phyloP scores from a whole-genome alignment of 2,888 invertebrate species.

The Nipponacmea schrenckii region DNA sequence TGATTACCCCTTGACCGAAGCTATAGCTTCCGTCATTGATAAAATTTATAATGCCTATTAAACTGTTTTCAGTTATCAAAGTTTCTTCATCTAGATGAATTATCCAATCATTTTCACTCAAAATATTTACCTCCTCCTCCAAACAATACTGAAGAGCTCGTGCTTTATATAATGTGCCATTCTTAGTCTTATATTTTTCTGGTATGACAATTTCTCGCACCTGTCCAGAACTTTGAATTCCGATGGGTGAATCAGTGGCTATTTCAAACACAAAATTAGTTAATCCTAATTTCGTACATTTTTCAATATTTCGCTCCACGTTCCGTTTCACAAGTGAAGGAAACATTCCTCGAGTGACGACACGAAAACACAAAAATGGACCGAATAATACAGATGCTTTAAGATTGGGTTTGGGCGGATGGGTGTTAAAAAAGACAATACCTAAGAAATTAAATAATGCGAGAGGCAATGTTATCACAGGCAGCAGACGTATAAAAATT shows the following conservation, averaged over 20 bases:
- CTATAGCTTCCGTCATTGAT: conserved; percentile 47
- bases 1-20: conserved; percentile 56
- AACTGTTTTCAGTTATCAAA: conserved; percentile 50
- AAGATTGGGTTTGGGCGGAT: conserved; percentile 48
- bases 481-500: conserved; percentile 35
- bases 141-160: conserved; percentile 10
- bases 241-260: conserved; percentile 40
- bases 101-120: conserved; percentile 57
- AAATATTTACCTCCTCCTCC: conserved; percentile 40
- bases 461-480: conserved; percentile 48
- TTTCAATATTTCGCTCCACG: conserved; percentile 41
- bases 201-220: conserved; percentile 50
- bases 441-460: conserved; percentile 53
- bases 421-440: conserved; percentile 48
- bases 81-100: conserved; percentile 62
- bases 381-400: conserved; percentile 48
- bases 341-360: conserved; percentile 43
- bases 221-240: conserved; percentile 16
- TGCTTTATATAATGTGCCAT: conserved; percentile 45
- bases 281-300: conserved; percentile 36
- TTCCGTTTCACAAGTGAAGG: conserved; percentile 37
- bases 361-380: conserved; percentile 47
- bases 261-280: conserved; percentile 45
- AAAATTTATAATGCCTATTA: conserved; percentile 59
- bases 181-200: conserved; percentile 38